Base-by-base conservation (phyloP, 2,888 invertebrate genomes). In the Thera obeliscata region DNA sequence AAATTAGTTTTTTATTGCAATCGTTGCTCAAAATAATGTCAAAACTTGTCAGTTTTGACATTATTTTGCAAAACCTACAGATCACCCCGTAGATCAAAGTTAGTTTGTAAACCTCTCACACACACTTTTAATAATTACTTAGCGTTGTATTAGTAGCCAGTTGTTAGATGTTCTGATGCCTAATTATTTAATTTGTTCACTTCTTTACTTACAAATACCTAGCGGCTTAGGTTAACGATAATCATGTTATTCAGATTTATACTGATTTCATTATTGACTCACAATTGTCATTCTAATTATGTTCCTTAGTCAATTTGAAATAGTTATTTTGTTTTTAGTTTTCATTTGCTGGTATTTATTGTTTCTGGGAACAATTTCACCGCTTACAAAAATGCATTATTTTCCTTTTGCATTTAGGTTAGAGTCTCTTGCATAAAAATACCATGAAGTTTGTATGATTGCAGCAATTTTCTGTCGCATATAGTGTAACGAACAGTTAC, bases 401-500 rank as follows among this genome's bases (percentile, higher is more conserved):
- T 41, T 7, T 41, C 33, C 8, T 50, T 7, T 33, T 52, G 2
- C 33, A 33, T 33, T 52, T 52, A 22, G n/a, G 2, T n/a, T 7
- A 6, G 3, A 3, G 52, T 52, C 33, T 8, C 7, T 33, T 33
- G 3, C 33, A 52, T 7, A 56, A 46, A 74, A 72, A 73, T 78
- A 78, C 78, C 79, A 78, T 78, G 76, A 81, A 78, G 46, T 46
- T 76, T 36, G 64, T 66, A 74, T 75, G 76, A 77, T 76, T 72
- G 66, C 62, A 72, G 79, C 78, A 81, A 83, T 82, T 81, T 81
- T 78, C 77, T 71, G 71, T 78, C 59, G 73, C 81, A 70, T 69
- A 75, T 62, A 78, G 75, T 81, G 81, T 82, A 74, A 78, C 78
- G 76, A 55, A 80, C 83, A 79, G 83, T 82, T 85, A 81, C 58